Conservation (phyloP, 2,113 vertebrate species). For the Todiramphus chloris region DNA sequence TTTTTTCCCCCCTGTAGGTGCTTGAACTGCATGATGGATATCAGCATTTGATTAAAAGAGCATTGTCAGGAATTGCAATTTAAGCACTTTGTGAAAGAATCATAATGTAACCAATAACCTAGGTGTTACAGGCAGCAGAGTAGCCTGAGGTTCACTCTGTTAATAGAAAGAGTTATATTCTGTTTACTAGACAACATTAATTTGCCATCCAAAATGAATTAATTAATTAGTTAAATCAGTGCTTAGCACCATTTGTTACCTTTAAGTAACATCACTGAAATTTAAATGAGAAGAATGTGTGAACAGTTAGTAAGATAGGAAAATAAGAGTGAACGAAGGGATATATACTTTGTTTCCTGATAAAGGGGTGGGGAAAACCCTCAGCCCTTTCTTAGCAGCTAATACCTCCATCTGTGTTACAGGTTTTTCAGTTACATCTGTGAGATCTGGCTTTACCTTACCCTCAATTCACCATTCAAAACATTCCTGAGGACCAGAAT, state of each 20-base stretch:
- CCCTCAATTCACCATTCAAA: background rate
- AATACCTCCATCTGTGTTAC: background rate
- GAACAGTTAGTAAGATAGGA: conserved; percentile 17
- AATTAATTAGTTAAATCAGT: conserved; percentile 71
- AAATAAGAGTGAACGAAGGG: background rate
- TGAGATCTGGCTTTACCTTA: background rate
- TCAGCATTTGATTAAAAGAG: background rate
- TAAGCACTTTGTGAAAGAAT: background rate
- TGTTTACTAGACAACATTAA: conserved; percentile 61
- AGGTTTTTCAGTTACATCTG: background rate
- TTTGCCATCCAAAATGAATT: conserved; percentile 60
- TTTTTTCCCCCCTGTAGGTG: background rate
- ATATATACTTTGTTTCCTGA: background rate
- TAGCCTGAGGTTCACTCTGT: conserved; percentile 9
- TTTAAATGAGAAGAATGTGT: conserved; percentile 53
- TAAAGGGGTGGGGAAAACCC: background rate
- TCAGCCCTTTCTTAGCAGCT: background rate
- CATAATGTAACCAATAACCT: background rate
- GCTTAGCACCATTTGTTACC: conserved; percentile 43
- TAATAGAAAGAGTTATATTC: conserved; percentile 42
- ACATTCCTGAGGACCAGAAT: background rate
- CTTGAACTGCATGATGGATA: background rate
- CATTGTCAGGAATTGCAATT: background rate
- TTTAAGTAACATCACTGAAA: conserved; percentile 53
- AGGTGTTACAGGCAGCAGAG: background rate